A percentile compares a stretch with the other conserved stretches of the same genome.
These are phyloP conservation scores for Pseudomyrmex dendroicus DNA, from an alignment of 1,140 invertebrate species.

Conservation along the genomic window DNA sequence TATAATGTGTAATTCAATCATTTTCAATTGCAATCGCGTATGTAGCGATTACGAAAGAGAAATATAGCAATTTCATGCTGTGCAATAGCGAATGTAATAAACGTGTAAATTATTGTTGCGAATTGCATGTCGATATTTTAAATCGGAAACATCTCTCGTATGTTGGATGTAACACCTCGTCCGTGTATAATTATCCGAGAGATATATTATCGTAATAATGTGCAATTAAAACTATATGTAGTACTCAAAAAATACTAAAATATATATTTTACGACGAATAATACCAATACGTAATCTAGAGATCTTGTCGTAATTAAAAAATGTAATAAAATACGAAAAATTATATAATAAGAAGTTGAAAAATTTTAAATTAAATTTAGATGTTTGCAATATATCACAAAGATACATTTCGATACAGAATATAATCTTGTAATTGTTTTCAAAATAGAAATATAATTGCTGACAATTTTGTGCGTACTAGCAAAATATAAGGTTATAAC, in stretches of 20 bases:
- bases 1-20: constrained; percentile 1
- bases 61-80: constrained; percentile 4
- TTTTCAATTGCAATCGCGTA: background rate
- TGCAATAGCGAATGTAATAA: constrained; percentile 5
- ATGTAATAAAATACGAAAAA: background rate
- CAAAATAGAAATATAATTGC: too few species aligned
- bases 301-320: background rate
- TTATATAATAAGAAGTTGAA: constrained; percentile 13
- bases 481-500: background rate
- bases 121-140: constrained; percentile 16
- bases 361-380: background rate
- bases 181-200: background rate
- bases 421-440: too few species aligned
- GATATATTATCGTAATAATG: background rate
- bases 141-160: background rate
- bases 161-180: background rate
- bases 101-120: constrained; percentile 23
- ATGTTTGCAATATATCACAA: too few species aligned
- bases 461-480: background rate
- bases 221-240: background rate
- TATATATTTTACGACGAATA: background rate
- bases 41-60: too few species aligned
- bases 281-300: background rate
- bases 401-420: background rate
- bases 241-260: too few species aligned